Base-by-base conservation (phyloP, 2,888 invertebrate species). In the Synanthedon vespiformis region DNA sequence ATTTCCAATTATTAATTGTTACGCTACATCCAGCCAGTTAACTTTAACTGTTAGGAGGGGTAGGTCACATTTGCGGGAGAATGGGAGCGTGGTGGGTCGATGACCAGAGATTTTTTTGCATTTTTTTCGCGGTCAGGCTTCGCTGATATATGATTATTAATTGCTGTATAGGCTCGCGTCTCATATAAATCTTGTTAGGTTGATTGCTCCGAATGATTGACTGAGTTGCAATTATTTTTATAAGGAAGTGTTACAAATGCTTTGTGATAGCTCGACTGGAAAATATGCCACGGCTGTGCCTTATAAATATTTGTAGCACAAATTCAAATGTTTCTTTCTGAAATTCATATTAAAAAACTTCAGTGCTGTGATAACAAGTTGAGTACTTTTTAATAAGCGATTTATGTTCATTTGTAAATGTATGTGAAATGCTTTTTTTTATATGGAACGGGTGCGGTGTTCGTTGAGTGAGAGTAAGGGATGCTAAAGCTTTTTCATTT, bases 11-110 rank as follows among this genome's bases (percentile, higher is more conserved):
- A 71, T 66, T 69, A 70, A 73, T 70, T 68, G 67, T 59, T 65
- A 60, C 61, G 61, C 61, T 70, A 65, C 61, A 65, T 63, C 62
- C 62, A 56, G 57, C 52, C 57, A 55, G 59, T 60, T 56, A 57
- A 54, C 56, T 56, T 55, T 47, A 50, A 64, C 63, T 62, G 67
- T 66, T 65, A 63, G 56, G 61, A 61, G 64, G 16, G 64, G 67
- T 62, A 61, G 71, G 74, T 74, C 75, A 69, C 55, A 61, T 61
- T 58, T 59, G 59, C 54, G 58, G 61, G 40, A 22, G 60, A 75
- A 77, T 62, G 74, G 67, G 76, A 77, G 76, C 76, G 71, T 72
- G 67, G 54, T 57, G 60, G 47, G 63, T 52, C 58, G 60, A 59
- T 58, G 65, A 58, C 60, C 61, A 53, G 27, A 41, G 51, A 40